Evolutionary conservation across 2,888 invertebrate genomes (phyloP), one percentile per base, ranked within the genome.

Genomic region (Volucella zonaria): DNA sequence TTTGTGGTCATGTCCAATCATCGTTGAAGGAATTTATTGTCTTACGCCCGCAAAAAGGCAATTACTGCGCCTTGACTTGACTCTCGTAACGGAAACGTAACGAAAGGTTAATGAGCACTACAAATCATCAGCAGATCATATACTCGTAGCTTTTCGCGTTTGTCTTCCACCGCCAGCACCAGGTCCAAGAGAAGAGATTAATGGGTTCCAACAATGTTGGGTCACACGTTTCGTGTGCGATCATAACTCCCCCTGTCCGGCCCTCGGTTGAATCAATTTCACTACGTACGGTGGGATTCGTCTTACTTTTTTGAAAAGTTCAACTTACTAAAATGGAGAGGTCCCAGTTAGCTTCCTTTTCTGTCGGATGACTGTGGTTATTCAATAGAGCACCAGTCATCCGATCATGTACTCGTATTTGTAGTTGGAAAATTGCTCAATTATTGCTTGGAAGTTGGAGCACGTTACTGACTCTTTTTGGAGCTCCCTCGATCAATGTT

Each of bases 71-170:
- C 70, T 70, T 71, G 31, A 31, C 31, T 31, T 14, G 61, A 64
- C 75, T 67, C 56, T 62, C 58, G 31, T 6, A 31, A 31, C 31
- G 38, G 43, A 68, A 66, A 59, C 47, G 54, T 79, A 59, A 40
- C 56, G 49, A 79, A 80, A 83, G 70, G 83, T 83, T 83, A 83
- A 83, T 80, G 83, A 83, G 80, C 80, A 51, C 45, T 58, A 75
- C 83, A 75, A 80, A 80, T 76, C 80, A 80, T 67, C 71, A 56
- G 68, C 54, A 18, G 70, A 74, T 78, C 78, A 52, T 31, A n/a
- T n/a, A n/a, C n/a, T n/a, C n/a, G n/a, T n/a, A 40, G 47, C 61
- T 43, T 23, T 62, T 59, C 47, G 49, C 12, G 67, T 61, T 70
- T 66, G 18, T 31, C 1, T 31, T 31, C 6, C 31, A 31, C 31